Evolutionary conservation across 1,140 invertebrate genomes (phyloP).

Genomic region (Papilio machaon): DNA sequence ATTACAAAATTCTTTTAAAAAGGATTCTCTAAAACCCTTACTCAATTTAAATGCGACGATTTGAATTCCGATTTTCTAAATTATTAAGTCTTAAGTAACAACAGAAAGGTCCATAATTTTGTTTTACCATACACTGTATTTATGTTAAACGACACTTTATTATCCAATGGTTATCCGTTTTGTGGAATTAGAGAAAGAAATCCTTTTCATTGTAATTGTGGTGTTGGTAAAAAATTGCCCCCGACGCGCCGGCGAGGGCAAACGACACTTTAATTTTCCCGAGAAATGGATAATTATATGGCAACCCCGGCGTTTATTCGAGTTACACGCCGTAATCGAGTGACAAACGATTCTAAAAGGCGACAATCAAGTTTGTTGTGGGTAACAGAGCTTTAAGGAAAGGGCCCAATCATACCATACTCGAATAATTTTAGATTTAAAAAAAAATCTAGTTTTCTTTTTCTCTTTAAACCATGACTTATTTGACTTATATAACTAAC

Average conservation of each 20-base stretch:
- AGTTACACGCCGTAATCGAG: slow-evolving; percentile 73
- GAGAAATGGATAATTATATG: slow-evolving; percentile 70
- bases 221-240: slow-evolving; percentile 64
- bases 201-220: slow-evolving; percentile 57
- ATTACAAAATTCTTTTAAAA: background rate
- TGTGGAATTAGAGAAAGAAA: slow-evolving; percentile 69
- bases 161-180: slow-evolving; percentile 74
- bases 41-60: slow-evolving; percentile 23
- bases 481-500: background rate
- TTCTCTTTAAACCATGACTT: background rate
- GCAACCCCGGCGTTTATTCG: slow-evolving; percentile 56
- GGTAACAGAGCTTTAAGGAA: slow-evolving; percentile 19
- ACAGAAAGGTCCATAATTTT: slow-evolving; percentile 57
- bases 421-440: background rate
- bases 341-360: slow-evolving; percentile 75
- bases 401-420: slow-evolving; percentile 13
- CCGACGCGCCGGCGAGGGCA: slow-evolving; percentile 55
- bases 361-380: slow-evolving; percentile 53
- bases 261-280: slow-evolving; percentile 75
- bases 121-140: slow-evolving; percentile 65
- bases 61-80: slow-evolving; percentile 25
- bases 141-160: slow-evolving; percentile 81
- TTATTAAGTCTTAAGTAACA: slow-evolving; percentile 25
- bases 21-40: background rate
- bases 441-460: too few species aligned